phyloP scores from a whole-genome alignment of 2,797 vertebrate species.

The Gila robusta region DNA sequence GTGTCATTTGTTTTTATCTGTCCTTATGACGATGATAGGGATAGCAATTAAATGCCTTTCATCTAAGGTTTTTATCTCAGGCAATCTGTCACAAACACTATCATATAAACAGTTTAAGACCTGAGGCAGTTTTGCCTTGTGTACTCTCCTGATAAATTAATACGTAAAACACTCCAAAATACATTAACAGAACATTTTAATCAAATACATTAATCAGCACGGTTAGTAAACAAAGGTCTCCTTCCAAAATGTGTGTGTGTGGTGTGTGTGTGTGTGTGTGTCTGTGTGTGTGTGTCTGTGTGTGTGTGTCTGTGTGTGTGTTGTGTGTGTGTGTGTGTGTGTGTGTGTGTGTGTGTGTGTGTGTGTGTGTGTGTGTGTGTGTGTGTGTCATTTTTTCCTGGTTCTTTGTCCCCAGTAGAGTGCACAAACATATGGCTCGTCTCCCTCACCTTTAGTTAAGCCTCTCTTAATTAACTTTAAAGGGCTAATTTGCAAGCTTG shows the following conservation, averaged over 20 bases:
- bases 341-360: slow-evolving; percentile 2
- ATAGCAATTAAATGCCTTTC: slow-evolving; percentile 34
- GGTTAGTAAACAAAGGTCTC: slow-evolving; percentile 55
- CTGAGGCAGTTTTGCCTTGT: slow-evolving; percentile 48
- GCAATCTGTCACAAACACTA: slow-evolving; percentile 54
- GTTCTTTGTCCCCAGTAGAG: slow-evolving; percentile 61
- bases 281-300: no score
- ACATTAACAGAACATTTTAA: slow-evolving; percentile 58
- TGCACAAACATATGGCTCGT: slow-evolving; percentile 59
- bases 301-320: not conserved
- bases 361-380: no score
- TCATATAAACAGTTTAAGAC: slow-evolving; percentile 58
- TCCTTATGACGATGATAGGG: slow-evolving; percentile 38
- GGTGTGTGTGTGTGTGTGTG: slow-evolving; percentile 11
- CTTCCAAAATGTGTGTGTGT: slow-evolving; percentile 49
- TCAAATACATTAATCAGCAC: slow-evolving; percentile 48
- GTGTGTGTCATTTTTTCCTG: slow-evolving; percentile 19
- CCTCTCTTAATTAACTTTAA: slow-evolving; percentile 68
- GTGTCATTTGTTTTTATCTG: slow-evolving; percentile 48
- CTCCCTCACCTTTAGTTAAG: slow-evolving; percentile 65
- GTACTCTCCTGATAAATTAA: slow-evolving; percentile 51
- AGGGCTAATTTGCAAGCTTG: slow-evolving; percentile 66
- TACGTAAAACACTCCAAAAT: slow-evolving; percentile 54
- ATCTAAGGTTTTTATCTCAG: slow-evolving; percentile 24
- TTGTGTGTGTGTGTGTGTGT: no score